Conservation (phyloP, 2,888 invertebrate species). For the Drosophila setosimentum region DNA sequence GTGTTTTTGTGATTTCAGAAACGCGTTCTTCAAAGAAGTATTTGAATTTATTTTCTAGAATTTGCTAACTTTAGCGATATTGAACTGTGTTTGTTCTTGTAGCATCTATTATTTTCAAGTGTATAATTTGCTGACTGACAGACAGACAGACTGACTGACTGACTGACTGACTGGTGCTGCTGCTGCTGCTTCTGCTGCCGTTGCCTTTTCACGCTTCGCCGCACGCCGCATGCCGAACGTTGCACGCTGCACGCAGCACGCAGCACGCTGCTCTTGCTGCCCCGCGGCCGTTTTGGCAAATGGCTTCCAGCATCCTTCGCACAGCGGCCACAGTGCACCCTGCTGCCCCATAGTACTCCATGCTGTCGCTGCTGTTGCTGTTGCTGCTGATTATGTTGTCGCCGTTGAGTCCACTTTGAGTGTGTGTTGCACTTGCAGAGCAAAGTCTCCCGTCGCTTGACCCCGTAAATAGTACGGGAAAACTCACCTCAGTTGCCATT, state of each 20-base stretch:
- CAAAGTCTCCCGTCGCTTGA: constrained; percentile 48
- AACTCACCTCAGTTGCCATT: constrained; percentile 14
- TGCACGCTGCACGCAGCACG: constrained; percentile 8
- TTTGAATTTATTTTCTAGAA: not conserved
- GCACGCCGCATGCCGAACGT: constrained; percentile 32
- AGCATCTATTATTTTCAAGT: not conserved
- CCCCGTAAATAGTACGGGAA: constrained; percentile 35
- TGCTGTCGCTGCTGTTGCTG: constrained; percentile 32
- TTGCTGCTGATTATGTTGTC: constrained; percentile 71
- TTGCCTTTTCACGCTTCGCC: constrained; percentile 68
- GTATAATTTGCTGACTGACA: not conserved
- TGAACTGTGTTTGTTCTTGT: not conserved
- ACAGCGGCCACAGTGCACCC: constrained; percentile 65
- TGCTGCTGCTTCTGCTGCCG: constrained; percentile 14
- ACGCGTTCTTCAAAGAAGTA: not conserved
- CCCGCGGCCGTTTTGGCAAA: constrained; percentile 36
- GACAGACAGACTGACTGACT: not conserved
- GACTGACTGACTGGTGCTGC: constrained; percentile 5
- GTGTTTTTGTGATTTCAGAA: not conserved
- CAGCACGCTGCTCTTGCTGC: constrained; percentile 11
- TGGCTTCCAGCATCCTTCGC: constrained; percentile 59
- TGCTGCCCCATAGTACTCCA: constrained; percentile 40
- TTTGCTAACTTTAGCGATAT: too few relatives aligned
- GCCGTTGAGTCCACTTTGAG: constrained; percentile 37
- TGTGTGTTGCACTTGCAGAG: constrained; percentile 58